Percentiles rank a stretch among this genome's conserved stretches.
phyloP scores from a whole-genome alignment of 2,797 vertebrate genomes.

The Rachycentron canadum region DNA sequence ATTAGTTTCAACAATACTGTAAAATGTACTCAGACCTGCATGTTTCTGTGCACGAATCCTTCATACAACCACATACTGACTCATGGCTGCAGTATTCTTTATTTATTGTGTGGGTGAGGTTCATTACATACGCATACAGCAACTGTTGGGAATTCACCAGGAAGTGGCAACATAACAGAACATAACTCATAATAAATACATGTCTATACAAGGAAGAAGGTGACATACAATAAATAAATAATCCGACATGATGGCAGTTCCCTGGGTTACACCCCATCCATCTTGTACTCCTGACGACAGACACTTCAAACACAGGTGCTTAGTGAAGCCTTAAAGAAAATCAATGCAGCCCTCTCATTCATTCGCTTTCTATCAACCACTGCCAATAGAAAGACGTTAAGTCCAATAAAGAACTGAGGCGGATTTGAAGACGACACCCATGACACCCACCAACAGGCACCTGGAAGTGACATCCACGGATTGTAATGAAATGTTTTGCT shows the following conservation, averaged over 20 bases:
- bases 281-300: too few species aligned
- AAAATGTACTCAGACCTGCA: too few species aligned
- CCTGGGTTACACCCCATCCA: too few species aligned
- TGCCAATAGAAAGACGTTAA: neutral
- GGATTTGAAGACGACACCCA: neutral
- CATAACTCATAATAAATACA: neutral
- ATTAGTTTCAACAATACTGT: too few species aligned
- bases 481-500: neutral
- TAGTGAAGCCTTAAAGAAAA: constrained; percentile 14
- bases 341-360: constrained; percentile 10
- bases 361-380: constrained; percentile 8
- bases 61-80: too few species aligned
- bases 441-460: neutral
- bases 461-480: neutral
- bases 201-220: neutral
- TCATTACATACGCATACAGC: too few species aligned
- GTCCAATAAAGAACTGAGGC: neutral
- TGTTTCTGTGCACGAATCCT: too few species aligned
- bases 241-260: neutral
- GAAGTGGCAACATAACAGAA: too few species aligned
- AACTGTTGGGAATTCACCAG: neutral
- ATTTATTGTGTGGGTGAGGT: neutral
- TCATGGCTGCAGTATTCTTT: too few species aligned
- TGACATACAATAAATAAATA: neutral
- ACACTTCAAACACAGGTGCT: neutral